Evolutionary conservation across 2,113 vertebrate species (phyloP), one percentile per base, ranked within the genome.

Genomic region (Raja brachyura): DNA sequence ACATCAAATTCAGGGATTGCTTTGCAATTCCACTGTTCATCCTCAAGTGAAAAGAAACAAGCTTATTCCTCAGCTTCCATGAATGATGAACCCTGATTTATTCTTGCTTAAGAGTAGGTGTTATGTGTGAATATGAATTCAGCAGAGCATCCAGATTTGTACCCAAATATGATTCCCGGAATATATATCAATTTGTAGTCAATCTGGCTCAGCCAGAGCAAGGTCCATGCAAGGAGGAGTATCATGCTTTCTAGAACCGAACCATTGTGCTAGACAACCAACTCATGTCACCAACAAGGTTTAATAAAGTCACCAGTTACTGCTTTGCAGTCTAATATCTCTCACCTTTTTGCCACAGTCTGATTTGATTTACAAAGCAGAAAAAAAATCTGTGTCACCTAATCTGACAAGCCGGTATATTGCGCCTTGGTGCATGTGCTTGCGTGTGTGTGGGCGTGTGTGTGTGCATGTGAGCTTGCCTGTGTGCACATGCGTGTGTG

Each of bases 81-180:
- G 9, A 68, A 90, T 48, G 25, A 1, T 48, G 73, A 88, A 48
- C 88, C 88, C 88, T 92, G 88, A 92, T 48, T 92, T 92, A 33
- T 39, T 63, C 7, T 31, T 85, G 28, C 16, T 48, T 88, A 73
- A 73, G 16, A 54, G 7, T 3, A 92, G 88, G 13, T 90, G 28
- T 92, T 39, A 92, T 16, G 13, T 48, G 18, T 92, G 39, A 20
- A 11, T 48, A 70, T 92, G 33, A 73, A 73, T 20, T 39, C 20
- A 70, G 22, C 16, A 18, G 6, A 70, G 25, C 88, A 68, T 92
- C 59, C 88, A 48, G 20, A 48, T 39, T 10, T 25, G 33, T 48
- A 20, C n/a, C 63, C 88, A 73, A 73, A 54, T 68, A 63, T 68
- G 61, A 63, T 9, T 73, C 66, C 66, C 25, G 39, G 33, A 73